These are phyloP conservation scores for Himantopus leucocephalus DNA, from an alignment of 2,113 vertebrate genomes.

Conservation along the genomic window DNA sequence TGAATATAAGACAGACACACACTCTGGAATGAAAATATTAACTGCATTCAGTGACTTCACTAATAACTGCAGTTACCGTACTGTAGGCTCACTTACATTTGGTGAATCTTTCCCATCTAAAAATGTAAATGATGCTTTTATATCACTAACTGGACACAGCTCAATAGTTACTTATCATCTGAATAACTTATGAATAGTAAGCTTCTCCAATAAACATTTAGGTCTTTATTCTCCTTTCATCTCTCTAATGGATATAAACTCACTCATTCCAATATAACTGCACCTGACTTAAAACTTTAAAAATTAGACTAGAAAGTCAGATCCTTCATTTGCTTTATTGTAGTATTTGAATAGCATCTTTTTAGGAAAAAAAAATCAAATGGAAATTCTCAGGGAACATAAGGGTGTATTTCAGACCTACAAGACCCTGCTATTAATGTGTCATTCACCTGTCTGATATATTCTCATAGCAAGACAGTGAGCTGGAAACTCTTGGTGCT, in stretches of 20 bases:
- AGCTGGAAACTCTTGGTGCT: not conserved
- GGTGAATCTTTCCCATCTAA: not conserved
- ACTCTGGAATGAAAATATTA: not conserved
- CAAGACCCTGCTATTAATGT: not conserved
- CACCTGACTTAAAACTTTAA: not conserved
- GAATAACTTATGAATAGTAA: not conserved
- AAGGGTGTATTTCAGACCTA: not conserved
- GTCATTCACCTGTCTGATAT: not conserved
- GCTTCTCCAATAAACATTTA: not conserved
- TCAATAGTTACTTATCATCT: not conserved
- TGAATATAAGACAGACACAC: not conserved
- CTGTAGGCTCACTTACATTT: not conserved
- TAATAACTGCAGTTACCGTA: not conserved
- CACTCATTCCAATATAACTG: not conserved
- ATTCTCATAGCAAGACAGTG: not conserved
- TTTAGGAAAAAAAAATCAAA: not conserved
- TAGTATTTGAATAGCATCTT: not conserved
- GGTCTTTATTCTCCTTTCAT: not conserved
- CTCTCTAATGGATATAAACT: not conserved
- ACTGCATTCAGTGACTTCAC: not conserved
- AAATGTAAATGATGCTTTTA: not conserved
- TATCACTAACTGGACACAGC: not conserved
- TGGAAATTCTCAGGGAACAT: not conserved
- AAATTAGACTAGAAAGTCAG: not conserved
- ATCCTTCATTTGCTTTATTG: not conserved